These are phyloP conservation scores for Pelochelys cantorii DNA, from an alignment of 2,797 vertebrate genomes.

Conservation along the genomic window DNA sequence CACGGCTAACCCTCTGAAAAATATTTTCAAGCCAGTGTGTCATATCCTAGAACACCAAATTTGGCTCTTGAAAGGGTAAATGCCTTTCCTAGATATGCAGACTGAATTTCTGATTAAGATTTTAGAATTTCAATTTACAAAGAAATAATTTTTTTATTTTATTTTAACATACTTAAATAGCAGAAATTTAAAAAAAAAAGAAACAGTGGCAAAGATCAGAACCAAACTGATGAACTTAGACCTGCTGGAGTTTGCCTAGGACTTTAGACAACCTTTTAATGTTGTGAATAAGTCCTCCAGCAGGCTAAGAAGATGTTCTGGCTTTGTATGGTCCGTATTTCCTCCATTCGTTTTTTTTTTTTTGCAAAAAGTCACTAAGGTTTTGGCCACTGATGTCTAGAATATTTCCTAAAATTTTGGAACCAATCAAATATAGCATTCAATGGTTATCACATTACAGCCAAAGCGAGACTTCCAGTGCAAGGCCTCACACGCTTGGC, in stretches of 20 bases:
- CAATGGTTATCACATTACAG: background rate
- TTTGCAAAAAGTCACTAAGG: background rate
- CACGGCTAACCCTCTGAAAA: background rate
- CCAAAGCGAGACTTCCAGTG: background rate
- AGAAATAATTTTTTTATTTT: background rate
- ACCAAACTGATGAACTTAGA: background rate
- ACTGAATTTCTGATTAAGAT: background rate
- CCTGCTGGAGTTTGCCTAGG: background rate
- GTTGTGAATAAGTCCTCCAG: background rate
- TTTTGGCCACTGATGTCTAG: background rate
- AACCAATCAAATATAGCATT: background rate
- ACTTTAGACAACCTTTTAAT: too few relatives aligned
- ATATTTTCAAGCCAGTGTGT: background rate
- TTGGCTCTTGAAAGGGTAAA: background rate
- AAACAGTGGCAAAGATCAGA: background rate
- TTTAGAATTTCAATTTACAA: background rate
- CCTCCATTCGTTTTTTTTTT: background rate
- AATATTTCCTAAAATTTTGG: background rate
- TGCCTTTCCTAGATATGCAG: background rate
- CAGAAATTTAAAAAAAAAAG: too few relatives aligned
- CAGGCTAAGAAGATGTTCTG: background rate
- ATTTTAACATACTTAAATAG: too few relatives aligned
- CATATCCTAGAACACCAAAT: background rate
- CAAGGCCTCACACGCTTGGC: background rate
- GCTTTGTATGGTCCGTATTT: rapidly evolving